Evolutionary conservation across 2,797 vertebrate species (phyloP), one percentile per base, ranked within the genome.

Genomic region (Enteromius unitaeniatus): DNA sequence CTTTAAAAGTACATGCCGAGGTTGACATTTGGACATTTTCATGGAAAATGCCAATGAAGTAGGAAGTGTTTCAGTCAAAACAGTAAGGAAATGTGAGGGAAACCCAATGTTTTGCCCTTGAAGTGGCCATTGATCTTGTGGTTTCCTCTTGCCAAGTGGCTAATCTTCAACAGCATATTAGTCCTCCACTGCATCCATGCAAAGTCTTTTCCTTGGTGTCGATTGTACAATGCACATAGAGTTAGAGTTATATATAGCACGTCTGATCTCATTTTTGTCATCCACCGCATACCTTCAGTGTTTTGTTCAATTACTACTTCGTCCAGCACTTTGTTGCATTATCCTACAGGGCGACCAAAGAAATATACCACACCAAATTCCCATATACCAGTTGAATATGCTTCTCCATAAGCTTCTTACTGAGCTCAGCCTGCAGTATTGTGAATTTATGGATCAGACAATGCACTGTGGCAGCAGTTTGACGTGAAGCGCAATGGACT

Each of bases 401-500:
- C 49, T 37, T 58, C 73, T 15, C 2, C 23, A 14, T 78, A 47
- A 64, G 40, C 76, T 78, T 47, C 76, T 78, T 31, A 21, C n/a
- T 13, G 6, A 28, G 7, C n/a, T 19, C 31, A 53, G 21, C 21
- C 53, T 4, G n/a, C 58, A 28, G 58, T 23, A 62, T 19, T 3
- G 4, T 47, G 53, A 26, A 6, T 23, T 37, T 68, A 69, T 26
- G 14, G 31, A 5, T 53, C 64, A 55, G 13, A 0, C 47, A 3
- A 69, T 68, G 15, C 26, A 19, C 3, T 6, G 28, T 23, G 28
- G 45, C 40, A 23, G 19, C 23, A 21, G 34, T 10, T 68, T 40
- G 47, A 5, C 10, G 1, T 68, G 19, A 81, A 31, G 19, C 0
- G 26, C 55, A 11, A 10, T 37, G 40, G 53, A n/a, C 49, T 64